Evolutionary conservation across 2,113 vertebrate genomes (phyloP).

Genomic region (Lepidothrix coronata): DNA sequence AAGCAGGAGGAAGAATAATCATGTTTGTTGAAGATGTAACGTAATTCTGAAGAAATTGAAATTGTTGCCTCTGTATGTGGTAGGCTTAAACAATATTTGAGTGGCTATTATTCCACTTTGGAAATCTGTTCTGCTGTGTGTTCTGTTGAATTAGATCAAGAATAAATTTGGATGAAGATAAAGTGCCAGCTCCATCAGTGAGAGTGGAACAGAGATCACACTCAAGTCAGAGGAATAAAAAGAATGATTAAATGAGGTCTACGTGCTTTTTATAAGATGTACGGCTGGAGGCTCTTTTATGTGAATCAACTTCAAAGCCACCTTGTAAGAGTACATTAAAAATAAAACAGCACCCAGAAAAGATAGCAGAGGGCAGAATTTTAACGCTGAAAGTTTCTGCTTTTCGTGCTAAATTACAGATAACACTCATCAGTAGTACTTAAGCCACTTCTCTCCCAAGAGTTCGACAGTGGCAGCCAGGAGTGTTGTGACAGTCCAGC

Average conservation of each 20-base stretch:
- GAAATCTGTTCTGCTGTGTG: neutral
- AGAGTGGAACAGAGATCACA: constrained; percentile 15
- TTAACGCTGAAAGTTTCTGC: constrained; percentile 37
- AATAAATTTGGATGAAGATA: constrained; percentile 36
- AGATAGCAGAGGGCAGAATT: constrained; percentile 21
- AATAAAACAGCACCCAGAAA: constrained; percentile 41
- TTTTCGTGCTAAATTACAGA: constrained; percentile 31
- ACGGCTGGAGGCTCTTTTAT: constrained; percentile 33
- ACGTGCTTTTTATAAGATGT: constrained; percentile 2
- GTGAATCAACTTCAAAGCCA: constrained; percentile 47
- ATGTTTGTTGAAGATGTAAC: neutral
- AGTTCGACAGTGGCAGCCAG: neutral
- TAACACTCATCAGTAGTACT: constrained; percentile 25
- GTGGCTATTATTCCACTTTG: neutral
- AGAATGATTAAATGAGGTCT: constrained; percentile 52
- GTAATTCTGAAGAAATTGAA: neutral
- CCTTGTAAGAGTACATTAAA: constrained; percentile 52
- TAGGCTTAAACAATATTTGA: constrained; percentile 4
- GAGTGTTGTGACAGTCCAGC: neutral
- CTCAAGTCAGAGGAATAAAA: constrained; percentile 55
- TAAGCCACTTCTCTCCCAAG: neutral
- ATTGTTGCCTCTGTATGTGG: neutral
- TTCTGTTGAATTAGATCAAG: constrained; percentile 18
- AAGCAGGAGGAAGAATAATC: neutral
- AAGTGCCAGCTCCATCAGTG: constrained; percentile 27